Evolutionary conservation across 2,888 invertebrate genomes (phyloP), one percentile per base, ranked within the genome.

Genomic region (Leptothorax acervorum): DNA sequence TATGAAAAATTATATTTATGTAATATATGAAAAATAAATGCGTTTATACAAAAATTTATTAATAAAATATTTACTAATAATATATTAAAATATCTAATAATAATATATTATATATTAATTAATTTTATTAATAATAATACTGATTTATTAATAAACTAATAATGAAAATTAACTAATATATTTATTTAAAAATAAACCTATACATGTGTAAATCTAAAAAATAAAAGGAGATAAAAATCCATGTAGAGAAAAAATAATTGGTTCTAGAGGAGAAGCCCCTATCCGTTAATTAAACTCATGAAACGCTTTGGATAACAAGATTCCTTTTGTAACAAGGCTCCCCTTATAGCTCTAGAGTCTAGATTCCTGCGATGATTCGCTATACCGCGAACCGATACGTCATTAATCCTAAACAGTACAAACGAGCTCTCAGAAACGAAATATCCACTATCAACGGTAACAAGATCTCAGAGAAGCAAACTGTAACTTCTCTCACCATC

Each of bases 361-460:
- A 78, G 55, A 71, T 71, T 78, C 31, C 28, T 78, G 6, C 73
- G 15, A 3, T 45, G 42, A 55, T 53, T 55, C 23, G 63, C 42
- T 62, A 28, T 74, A 48, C 42, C 18, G 15, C 53, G 28, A 51
- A 28, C 4, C 48, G 57, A n/a, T 76, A 76, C 28, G 35, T 76
- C 48, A 76, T 55, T 42, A 71, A 78, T 70, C 39, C 12, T 71
- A 53, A 78, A 31, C 53, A n/a, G 35, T 75, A 65, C 35, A 75
- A 66, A 53, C 71, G 28, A 51, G 39, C 18, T 66, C 15, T 68
- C 39, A 28, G 42, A 78, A 75, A 75, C 31, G 45, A 15, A 68
- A 71, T 66, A 57, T 57, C 57, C 1, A 28, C 12, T 5, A 68
- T 55, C 42, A 55, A 42, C 12, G 12, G n/a, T 65, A 51, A 73